Base-by-base conservation (phyloP, 2,888 invertebrate genomes). In the Pyralis farinalis region DNA sequence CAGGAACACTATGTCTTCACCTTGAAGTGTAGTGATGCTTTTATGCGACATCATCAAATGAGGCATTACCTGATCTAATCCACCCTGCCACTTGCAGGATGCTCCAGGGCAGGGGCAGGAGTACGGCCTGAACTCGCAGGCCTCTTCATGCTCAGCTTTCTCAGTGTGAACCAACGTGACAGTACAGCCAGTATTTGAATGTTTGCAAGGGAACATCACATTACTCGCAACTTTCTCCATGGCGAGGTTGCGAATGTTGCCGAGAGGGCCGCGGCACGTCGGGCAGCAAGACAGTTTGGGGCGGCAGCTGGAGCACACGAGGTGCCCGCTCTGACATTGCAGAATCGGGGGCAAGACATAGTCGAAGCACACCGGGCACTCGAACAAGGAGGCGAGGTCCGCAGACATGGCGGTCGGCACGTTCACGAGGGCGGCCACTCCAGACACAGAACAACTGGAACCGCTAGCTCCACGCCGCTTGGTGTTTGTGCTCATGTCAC, bases 201-300 rank as follows among this genome's bases (percentile, higher is more conserved):
- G 99, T 89, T 98, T 98, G 90, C 99, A 99, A 0, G 99, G 99
- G 71, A 99, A 99, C 93, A 97, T 96, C 34, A 99, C 97, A 63
- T 98, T 98, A 63, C 96, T 96, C 29, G 99, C 99, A 27, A 99
- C 98, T 83, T 99, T 99, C 77, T 99, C 99, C 98, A 99, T 98
- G 22, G 98, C 99, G 72, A 99, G 91, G 86, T 99, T 99, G 53
- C 99, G 93, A 63, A 99, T 99, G 82, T 98, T 98, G 85, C 95
- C 95, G 72, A 99, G 91, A 25, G 98, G 97, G 46, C 99, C 99
- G 50, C 99, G 93, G 78, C 99, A 99, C 46, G 98, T 99, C 32
- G 99, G 99, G 85, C 99, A 99, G 82, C 97, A 97, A 52, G 96
- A 95, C 51, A 99, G 92, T 84, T 99, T 99, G 42, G 98, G 98